These are phyloP conservation scores for Ips nitidus DNA, from an alignment of 1,140 invertebrate species.

Conservation along the genomic window DNA sequence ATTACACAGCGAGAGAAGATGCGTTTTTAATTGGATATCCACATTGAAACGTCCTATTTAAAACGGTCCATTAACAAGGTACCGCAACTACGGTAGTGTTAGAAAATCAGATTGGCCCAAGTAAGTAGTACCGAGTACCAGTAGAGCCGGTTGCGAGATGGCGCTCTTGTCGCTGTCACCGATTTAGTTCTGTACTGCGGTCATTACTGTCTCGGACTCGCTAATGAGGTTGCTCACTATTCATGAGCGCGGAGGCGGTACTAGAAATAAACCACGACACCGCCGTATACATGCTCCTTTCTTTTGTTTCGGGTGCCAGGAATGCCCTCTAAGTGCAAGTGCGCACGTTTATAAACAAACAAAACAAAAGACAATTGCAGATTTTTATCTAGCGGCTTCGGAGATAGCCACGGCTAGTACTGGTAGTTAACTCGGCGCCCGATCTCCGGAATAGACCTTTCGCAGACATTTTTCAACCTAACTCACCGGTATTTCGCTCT, in stretches of 20 bases:
- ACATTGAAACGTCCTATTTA: background rate
- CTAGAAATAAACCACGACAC: constrained; percentile 31
- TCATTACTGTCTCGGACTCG: constrained; percentile 41
- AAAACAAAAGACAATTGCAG: constrained; percentile 23
- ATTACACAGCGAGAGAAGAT: background rate
- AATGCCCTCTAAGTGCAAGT: constrained; percentile 25
- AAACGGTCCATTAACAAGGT: constrained; percentile 3
- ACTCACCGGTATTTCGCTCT: too few relatives aligned
- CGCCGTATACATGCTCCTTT: constrained; percentile 17
- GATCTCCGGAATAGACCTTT: background rate
- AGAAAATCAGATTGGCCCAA: constrained; percentile 27
- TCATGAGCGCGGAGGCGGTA: constrained; percentile 43
- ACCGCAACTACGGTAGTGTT: constrained; percentile 14
- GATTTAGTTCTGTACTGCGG: constrained; percentile 30
- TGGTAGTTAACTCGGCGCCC: background rate
- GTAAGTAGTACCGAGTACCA: constrained; percentile 8
- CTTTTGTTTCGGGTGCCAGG: constrained; percentile 21
- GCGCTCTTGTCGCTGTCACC: constrained; percentile 33
- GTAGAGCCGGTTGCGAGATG: constrained; percentile 12
- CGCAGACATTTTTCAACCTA: too few relatives aligned
- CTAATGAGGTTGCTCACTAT: constrained; percentile 47
- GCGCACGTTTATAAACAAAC: constrained; percentile 22
- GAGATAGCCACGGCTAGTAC: background rate
- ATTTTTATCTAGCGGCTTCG: constrained; percentile 16
- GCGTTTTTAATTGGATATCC: background rate